Evolutionary conservation across 2,113 vertebrate species (phyloP).

Genomic region (Sapayoa aenigma): DNA sequence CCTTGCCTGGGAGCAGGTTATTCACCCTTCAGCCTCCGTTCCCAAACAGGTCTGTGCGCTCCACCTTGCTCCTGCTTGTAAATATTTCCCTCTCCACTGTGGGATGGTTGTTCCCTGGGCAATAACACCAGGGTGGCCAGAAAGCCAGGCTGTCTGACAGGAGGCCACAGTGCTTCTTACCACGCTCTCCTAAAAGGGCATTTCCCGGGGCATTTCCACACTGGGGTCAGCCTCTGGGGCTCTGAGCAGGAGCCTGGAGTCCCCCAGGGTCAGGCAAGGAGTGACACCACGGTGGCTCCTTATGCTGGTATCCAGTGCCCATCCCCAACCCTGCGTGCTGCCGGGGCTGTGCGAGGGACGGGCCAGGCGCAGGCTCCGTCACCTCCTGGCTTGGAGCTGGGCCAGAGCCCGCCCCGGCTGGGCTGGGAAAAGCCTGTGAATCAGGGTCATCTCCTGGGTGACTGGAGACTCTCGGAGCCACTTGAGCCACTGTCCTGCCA

Average conservation of each 20-base stretch:
- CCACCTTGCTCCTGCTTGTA: conserved; percentile 7
- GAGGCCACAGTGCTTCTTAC: not conserved
- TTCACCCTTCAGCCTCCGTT: not conserved
- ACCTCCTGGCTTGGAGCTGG: conserved; percentile 31
- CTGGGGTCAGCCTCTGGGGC: not conserved
- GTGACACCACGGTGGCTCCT: accelerated
- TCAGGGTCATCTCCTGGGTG: conserved; percentile 73
- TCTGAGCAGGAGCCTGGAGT: not conserved
- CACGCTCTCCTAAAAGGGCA: not conserved
- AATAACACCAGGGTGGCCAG: not conserved
- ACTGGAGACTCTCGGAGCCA: conserved; percentile 62
- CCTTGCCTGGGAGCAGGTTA: not conserved
- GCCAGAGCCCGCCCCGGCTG: conserved; percentile 42
- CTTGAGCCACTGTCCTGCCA: conserved; percentile 54
- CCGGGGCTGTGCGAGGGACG: not conserved
- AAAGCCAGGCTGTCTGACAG: not conserved
- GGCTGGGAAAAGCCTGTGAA: conserved; percentile 72
- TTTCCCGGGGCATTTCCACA: not conserved
- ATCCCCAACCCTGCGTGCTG: not conserved
- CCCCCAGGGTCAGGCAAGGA: not conserved
- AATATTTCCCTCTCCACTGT: not conserved
- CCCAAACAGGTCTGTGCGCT: conserved; percentile 53
- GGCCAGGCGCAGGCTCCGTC: not conserved
- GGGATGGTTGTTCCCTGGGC: not conserved
- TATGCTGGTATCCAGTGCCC: accelerated